A percentile compares a stretch with the other conserved stretches of the same genome.
Evolutionary conservation across 2,797 vertebrate species (phyloP).

Genomic region (Enoplosus armatus): DNA sequence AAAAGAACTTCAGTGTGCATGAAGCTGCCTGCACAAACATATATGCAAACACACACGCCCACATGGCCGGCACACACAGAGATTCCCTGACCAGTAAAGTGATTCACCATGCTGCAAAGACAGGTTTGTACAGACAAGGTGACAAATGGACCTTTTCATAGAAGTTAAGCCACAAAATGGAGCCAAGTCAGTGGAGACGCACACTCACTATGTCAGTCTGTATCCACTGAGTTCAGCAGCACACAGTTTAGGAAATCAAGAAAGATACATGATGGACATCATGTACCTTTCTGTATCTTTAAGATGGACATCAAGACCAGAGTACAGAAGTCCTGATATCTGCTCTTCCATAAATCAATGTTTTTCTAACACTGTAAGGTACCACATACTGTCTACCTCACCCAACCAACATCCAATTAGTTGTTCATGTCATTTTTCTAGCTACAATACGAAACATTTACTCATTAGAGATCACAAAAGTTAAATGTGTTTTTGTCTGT

Average conservation of each 20-base stretch:
- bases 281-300: background rate
- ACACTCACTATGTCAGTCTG: background rate
- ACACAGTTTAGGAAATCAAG: conserved; percentile 20
- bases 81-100: conserved; percentile 24
- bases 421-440: background rate
- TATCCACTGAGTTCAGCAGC: conserved; percentile 12
- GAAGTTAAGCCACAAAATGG: conserved; percentile 40
- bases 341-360: background rate
- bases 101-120: conserved; percentile 38
- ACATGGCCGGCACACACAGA: conserved; percentile 6
- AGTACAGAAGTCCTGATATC: background rate
- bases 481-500: background rate
- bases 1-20: background rate
- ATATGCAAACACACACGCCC: conserved; percentile 14
- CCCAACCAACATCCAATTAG: background rate
- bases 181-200: conserved; percentile 19
- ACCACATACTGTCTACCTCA: background rate
- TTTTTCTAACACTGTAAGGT: background rate
- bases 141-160: conserved; percentile 28
- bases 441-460: background rate
- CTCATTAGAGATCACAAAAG: background rate
- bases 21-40: conserved; percentile 14
- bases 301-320: conserved; percentile 26
- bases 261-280: background rate
- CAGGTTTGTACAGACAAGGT: conserved; percentile 40